Evolutionary conservation across 2,888 invertebrate species (phyloP).

Genomic region (Drosophila suboccidentalis): DNA sequence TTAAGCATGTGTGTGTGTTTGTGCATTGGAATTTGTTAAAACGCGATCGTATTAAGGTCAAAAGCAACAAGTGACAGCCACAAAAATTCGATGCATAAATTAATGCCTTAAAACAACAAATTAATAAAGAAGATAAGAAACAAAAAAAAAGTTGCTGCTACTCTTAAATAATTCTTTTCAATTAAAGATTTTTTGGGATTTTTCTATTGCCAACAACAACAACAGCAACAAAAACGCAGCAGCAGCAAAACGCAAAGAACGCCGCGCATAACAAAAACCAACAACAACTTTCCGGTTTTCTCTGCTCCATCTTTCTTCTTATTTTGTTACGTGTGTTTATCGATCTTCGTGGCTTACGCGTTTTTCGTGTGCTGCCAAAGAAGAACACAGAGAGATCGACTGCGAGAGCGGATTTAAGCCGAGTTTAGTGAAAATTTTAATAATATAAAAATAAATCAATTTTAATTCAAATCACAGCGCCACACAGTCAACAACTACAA

Average conservation of each 20-base stretch:
- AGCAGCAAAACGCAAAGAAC: conserved; percentile 43
- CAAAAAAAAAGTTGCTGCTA: conserved; percentile 13
- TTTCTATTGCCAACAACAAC: conserved; percentile 38
- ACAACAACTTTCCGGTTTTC: conserved; percentile 76
- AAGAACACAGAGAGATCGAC: conserved; percentile 28
- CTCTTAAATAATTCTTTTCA: conserved; percentile 42
- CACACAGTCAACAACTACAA: conserved; percentile 35
- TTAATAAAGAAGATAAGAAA: conserved; percentile 24
- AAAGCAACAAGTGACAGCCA: conserved; percentile 72
- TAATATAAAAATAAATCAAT: conserved; percentile 51
- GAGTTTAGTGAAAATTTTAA: conserved; percentile 51
- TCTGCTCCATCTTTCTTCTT: conserved; percentile 48
- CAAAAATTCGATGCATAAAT: conserved; percentile 65
- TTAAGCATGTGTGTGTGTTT: conserved; percentile 33
- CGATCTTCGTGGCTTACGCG: conserved; percentile 76
- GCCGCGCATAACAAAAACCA: conserved; percentile 44
- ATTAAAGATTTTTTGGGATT: conserved; percentile 25
- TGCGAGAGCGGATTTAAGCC: conserved; percentile 24
- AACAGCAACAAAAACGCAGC: conserved; percentile 29
- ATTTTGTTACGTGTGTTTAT: conserved; percentile 61
- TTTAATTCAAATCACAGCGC: conserved; percentile 56
- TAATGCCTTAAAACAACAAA: conserved; percentile 30
- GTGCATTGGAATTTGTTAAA: conserved; percentile 75
- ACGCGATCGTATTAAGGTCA: conserved; percentile 71
- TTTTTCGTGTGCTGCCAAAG: conserved; percentile 35